phyloP scores from a whole-genome alignment of 2,113 vertebrate species.

The Nannospalax galili region DNA sequence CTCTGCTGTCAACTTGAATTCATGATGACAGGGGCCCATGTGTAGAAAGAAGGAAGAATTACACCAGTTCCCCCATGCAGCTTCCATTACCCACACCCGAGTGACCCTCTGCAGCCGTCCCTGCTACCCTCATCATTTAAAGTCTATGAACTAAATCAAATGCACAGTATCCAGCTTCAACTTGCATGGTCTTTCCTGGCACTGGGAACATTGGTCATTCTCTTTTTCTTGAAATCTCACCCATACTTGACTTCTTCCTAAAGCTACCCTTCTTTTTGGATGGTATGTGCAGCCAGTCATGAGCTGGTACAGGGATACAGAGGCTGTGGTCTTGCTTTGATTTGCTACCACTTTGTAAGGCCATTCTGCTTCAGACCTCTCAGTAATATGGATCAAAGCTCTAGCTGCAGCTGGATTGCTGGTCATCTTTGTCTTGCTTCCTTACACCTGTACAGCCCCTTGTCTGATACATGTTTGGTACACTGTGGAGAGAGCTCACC shows the following conservation, averaged over 20 bases:
- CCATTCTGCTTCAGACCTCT: neutral
- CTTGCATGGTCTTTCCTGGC: no score
- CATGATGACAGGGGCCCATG: no score
- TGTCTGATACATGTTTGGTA: neutral
- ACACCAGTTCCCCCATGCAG: no score
- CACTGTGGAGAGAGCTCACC: neutral
- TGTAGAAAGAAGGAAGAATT: no score
- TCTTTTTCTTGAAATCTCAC: neutral
- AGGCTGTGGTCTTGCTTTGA: neutral
- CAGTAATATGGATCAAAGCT: neutral
- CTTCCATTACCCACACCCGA: no score
- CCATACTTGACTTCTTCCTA: no score
- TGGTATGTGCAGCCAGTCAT: no score
- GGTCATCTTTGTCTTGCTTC: neutral
- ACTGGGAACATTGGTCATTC: neutral
- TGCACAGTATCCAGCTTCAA: no score
- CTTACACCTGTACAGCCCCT: neutral
- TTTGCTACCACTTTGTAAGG: neutral
- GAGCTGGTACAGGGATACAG: neutral
- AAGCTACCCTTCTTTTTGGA: neutral
- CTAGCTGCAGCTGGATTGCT: neutral
- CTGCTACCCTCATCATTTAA: no score
- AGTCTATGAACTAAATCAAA: no score
- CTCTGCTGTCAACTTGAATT: no score
- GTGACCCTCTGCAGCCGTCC: no score